Base-by-base conservation (phyloP, 2,113 vertebrate species). In the Heteronetta atricapilla region DNA sequence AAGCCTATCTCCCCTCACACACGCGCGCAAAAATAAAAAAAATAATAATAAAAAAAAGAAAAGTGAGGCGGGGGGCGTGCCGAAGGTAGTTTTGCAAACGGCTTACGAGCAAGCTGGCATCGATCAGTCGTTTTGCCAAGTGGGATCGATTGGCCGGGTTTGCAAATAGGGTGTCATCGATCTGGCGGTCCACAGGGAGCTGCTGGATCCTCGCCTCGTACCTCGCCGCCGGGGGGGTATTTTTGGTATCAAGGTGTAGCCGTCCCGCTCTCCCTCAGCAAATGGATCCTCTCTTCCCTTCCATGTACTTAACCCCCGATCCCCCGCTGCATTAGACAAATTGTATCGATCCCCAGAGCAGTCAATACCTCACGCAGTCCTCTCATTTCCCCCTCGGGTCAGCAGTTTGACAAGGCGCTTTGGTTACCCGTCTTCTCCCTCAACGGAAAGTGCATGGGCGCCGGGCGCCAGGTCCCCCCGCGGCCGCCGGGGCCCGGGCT, bases 71-170 rank as follows among this genome's bases (percentile, higher is more conserved):
- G 40, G 64, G 85, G 62, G 44, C 34, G 62, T 36, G 46, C 46
- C 46, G 20, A 95, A 94, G 90, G 85, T 80, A 93, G 94, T 74
- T 95, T 88, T 81, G 78, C 64, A 64, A 87, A 70, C 73, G 55
- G 95, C 91, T 91, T 68, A 95, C 40, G 83, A 95, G 89, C 91
- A 52, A 94, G 95, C 93, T 78, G 95, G 93, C 94, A 95, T 95
- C 91, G 94, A 94, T 96, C 86, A 91, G 89, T 92, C 93, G 86
- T 94, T 97, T 97, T 96, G 97, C 96, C 97, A 97, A 96, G 95
- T 95, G 93, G 95, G 95, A 95, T 97, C 95, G 94, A 96, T 93
- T 33, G 93, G 96, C 88, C 95, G 90, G 88, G 69, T 95, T 94
- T 87, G 94, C 88, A 87, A 91, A 81, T 91, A 94, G 31, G 94